A percentile compares a stretch with the other conserved stretches of the same genome.
phyloP scores from a whole-genome alignment of 2,888 invertebrate genomes.

The Sussaba pulchella region DNA sequence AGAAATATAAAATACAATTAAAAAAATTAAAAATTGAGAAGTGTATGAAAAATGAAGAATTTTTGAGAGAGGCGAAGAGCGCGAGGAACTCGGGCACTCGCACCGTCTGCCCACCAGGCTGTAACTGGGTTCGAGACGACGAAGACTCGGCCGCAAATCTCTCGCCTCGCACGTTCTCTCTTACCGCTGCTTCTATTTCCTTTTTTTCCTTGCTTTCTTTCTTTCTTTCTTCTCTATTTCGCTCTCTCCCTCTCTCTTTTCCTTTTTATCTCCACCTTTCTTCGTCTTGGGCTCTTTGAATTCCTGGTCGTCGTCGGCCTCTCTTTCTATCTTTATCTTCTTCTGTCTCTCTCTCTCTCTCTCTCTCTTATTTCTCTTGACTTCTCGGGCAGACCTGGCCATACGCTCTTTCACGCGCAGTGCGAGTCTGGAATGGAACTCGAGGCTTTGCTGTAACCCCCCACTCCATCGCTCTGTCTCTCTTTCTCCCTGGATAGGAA shows the following conservation, averaged over 20 bases:
- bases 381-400: slow-evolving; percentile 34
- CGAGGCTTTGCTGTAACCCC: slow-evolving; percentile 35
- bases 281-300: slow-evolving; percentile 35
- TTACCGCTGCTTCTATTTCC: slow-evolving; percentile 28
- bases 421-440: slow-evolving; percentile 45
- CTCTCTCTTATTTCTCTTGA: too few species aligned
- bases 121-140: slow-evolving; percentile 48
- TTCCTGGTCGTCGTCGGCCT: too few species aligned
- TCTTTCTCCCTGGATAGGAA: slow-evolving; percentile 23
- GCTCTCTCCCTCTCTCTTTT: slow-evolving; percentile 36
- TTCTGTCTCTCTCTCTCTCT: slow-evolving; percentile 4
- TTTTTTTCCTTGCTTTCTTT: slow-evolving; percentile 39
- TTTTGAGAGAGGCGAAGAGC: slow-evolving; percentile 40
- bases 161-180: slow-evolving; percentile 56
- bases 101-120: slow-evolving; percentile 59
- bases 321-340: slow-evolving; percentile 39
- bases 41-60: background rate
- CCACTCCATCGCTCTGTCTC: slow-evolving; percentile 11
- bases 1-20: too few species aligned
- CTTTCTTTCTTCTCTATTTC: slow-evolving; percentile 40
- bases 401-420: slow-evolving; percentile 36
- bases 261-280: slow-evolving; percentile 41
- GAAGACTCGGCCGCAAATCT: slow-evolving; percentile 26
- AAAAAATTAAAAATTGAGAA: slow-evolving; percentile 9
- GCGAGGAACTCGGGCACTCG: slow-evolving; percentile 60